Percentiles rank a stretch among this genome's conserved stretches.
These are phyloP conservation scores for Petrocephalus sullivani DNA, from an alignment of 2,797 vertebrate species.

Conservation along the genomic window DNA sequence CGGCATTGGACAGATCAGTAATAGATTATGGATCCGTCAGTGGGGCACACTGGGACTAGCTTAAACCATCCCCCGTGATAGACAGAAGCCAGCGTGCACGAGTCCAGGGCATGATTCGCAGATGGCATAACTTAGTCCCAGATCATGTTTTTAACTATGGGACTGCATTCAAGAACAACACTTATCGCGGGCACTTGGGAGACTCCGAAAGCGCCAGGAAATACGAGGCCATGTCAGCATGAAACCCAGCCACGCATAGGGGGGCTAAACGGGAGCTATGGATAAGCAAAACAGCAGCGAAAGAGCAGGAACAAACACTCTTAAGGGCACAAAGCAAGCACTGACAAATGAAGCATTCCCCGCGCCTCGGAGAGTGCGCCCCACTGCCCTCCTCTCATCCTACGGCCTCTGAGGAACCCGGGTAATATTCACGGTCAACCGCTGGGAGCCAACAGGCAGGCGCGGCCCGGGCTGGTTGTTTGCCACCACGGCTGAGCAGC, in stretches of 20 bases:
- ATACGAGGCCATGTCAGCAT: not conserved
- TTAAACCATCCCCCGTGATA: not conserved
- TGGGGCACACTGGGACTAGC: not conserved
- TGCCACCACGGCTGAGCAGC: not conserved
- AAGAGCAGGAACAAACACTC: not conserved
- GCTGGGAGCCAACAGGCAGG: not conserved
- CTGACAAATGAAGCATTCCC: not conserved
- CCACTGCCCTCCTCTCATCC: not conserved
- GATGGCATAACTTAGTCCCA: not conserved
- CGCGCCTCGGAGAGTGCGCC: not conserved
- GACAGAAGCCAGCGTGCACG: not conserved
- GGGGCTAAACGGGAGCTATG: not conserved
- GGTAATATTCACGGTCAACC: conserved; percentile 1
- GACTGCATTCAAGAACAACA: not conserved
- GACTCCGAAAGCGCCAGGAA: not conserved
- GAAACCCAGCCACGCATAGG: too few relatives aligned
- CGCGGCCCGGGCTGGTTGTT: not conserved
- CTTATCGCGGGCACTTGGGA: not conserved
- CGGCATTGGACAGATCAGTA: not conserved
- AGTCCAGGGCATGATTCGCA: not conserved
- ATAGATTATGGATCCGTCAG: not conserved
- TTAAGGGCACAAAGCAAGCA: not conserved
- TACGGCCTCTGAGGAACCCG: not conserved
- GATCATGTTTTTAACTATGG: not conserved
- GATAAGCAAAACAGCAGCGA: not conserved